phyloP scores from a whole-genome alignment of 2,113 vertebrate species.

The Melanotaenia duboulayi region DNA sequence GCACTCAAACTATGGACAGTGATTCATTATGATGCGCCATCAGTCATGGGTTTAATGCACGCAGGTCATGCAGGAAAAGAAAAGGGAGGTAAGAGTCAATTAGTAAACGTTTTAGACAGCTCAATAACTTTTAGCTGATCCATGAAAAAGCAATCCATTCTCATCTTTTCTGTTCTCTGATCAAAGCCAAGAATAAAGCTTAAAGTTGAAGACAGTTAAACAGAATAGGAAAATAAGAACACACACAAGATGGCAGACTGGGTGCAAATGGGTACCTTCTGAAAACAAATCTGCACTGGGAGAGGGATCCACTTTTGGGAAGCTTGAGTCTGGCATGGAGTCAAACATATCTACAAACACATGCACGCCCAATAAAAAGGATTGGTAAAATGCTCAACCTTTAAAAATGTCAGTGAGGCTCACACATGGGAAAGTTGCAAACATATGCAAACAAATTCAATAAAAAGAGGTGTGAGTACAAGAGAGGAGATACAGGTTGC shows the following conservation, averaged over 20 bases:
- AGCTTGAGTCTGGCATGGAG: conserved; percentile 86
- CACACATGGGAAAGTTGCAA: conserved; percentile 16
- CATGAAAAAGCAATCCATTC: conserved; percentile 31
- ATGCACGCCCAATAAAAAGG: conserved; percentile 85
- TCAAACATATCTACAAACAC: conserved; percentile 95
- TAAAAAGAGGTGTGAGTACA: not conserved
- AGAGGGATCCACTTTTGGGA: conserved; percentile 84
- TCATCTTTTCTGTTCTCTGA: conserved; percentile 29
- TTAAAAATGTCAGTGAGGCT: conserved; percentile 2
- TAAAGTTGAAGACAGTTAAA: conserved; percentile 40
- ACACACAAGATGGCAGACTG: conserved; percentile 11
- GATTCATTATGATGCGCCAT: conserved; percentile 46
- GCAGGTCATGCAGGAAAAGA: conserved; percentile 57
- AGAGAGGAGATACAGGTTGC: not conserved
- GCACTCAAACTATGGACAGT: conserved; percentile 7
- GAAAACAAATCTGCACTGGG: conserved; percentile 94
- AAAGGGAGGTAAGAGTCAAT: conserved; percentile 30
- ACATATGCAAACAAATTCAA: conserved; percentile 27
- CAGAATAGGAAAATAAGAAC: conserved; percentile 44
- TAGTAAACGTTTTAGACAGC: conserved; percentile 34
- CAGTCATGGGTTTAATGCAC: conserved; percentile 36
- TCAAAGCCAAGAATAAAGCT: conserved; percentile 62
- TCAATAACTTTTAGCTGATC: conserved; percentile 55
- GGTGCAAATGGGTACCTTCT: conserved; percentile 86
- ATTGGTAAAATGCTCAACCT: conserved; percentile 32